A percentile compares a stretch with the other conserved stretches of the same genome.
Conservation (phyloP, 2,113 vertebrate genomes). For the Caretta caretta region DNA sequence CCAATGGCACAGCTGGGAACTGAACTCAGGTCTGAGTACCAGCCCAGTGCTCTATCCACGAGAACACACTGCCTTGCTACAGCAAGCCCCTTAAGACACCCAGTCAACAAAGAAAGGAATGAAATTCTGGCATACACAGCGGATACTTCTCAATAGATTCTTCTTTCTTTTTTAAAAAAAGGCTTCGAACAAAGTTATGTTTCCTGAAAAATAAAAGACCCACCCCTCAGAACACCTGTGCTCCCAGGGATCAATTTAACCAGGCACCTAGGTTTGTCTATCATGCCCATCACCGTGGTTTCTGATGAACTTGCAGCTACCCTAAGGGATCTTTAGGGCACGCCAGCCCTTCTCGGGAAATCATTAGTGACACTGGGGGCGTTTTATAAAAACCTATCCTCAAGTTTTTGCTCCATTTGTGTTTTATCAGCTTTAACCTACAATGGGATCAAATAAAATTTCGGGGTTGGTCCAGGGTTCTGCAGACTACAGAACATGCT, state of each 20-base stretch:
- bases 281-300: not conserved
- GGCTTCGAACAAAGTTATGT: not conserved
- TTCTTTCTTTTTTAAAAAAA: not conserved
- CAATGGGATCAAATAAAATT: not conserved
- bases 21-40: not conserved
- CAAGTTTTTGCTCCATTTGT: not conserved
- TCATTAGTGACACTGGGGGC: not conserved
- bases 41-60: not conserved
- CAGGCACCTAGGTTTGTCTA: not conserved
- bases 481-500: not conserved
- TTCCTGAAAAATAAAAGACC: not conserved
- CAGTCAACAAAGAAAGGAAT: not conserved
- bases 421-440: not conserved
- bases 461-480: not conserved
- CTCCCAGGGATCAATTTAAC: not conserved
- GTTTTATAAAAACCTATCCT: not conserved
- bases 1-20: not conserved
- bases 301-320: not conserved
- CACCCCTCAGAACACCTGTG: not conserved
- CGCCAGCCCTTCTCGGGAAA: not conserved
- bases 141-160: not conserved
- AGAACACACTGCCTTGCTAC: not conserved
- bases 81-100: not conserved
- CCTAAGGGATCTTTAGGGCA: not conserved
- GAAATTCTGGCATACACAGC: not conserved